Percentiles rank a stretch among this genome's conserved stretches.
Conservation (phyloP, 2,888 invertebrate genomes). For the Calliphora vomitoria region DNA sequence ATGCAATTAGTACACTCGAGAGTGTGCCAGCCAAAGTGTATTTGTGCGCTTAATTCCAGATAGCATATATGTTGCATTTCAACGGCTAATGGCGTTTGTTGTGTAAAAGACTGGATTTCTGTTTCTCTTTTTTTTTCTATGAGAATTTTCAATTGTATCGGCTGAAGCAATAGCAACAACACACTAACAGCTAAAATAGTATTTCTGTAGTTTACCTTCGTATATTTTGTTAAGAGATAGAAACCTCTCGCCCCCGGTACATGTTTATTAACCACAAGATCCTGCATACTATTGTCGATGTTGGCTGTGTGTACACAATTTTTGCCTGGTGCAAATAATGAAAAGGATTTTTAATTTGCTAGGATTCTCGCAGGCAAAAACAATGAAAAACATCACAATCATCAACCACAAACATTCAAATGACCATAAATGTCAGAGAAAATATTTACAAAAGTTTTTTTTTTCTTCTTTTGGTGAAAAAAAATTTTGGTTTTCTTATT, state of each 20-base stretch:
- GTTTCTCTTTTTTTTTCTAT: background rate
- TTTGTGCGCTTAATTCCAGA: background rate
- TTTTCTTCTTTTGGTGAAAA: too few relatives aligned
- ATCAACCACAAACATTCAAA: background rate
- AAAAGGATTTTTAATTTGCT: conserved; percentile 12
- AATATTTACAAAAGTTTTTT: too few relatives aligned
- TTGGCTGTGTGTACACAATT: background rate
- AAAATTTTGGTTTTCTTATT: too few relatives aligned
- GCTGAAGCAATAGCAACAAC: too few relatives aligned
- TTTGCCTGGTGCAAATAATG: background rate
- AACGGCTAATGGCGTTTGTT: background rate
- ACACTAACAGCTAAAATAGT: background rate
- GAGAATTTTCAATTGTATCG: background rate
- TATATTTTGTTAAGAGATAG: background rate
- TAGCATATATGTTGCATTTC: background rate
- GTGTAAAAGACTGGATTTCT: background rate
- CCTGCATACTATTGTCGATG: background rate
- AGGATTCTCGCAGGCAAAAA: background rate
- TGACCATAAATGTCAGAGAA: background rate
- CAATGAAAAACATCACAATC: background rate
- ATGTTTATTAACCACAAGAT: conserved; percentile 36
- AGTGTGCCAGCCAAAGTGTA: background rate
- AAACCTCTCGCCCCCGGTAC: background rate
- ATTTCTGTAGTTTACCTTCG: background rate
- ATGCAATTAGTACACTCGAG: background rate